These are phyloP conservation scores for Dermolepida albohirtum DNA, from an alignment of 2,888 invertebrate genomes.

Conservation along the genomic window DNA sequence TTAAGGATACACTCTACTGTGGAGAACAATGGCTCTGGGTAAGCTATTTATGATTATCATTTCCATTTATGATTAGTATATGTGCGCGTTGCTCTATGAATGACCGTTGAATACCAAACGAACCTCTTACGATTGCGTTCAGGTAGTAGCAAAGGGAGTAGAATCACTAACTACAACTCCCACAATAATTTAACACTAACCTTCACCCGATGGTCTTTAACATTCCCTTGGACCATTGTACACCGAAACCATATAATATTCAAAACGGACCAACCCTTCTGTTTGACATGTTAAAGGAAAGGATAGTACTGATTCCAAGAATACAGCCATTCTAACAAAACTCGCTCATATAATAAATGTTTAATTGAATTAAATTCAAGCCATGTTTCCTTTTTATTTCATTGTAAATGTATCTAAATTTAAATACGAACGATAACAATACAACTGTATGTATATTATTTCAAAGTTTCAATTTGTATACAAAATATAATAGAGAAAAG, in stretches of 20 bases:
- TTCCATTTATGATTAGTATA: conserved; percentile 54
- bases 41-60: conserved; percentile 58
- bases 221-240: conserved; percentile 27
- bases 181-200: conserved; percentile 1
- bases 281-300: conserved; percentile 4
- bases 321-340: neutral
- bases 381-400: no score
- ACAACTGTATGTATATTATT: no score
- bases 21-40: conserved; percentile 61
- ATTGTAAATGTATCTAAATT: no score
- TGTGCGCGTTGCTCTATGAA: conserved; percentile 27
- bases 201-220: conserved; percentile 26
- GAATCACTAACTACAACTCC: conserved; percentile 10
- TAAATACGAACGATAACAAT: no score
- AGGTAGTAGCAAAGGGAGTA: conserved; percentile 19
- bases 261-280: conserved; percentile 11
- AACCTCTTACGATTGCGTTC: conserved; percentile 22
- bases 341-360: no score
- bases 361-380: no score
- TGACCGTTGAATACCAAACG: conserved; percentile 35
- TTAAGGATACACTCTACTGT: conserved; percentile 45
- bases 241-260: conserved; percentile 30
- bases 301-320: conserved; percentile 5
- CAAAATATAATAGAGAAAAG: no score
- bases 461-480: no score